Evolutionary conservation across 2,797 vertebrate species (phyloP).

Genomic region (Syngnathus acus): DNA sequence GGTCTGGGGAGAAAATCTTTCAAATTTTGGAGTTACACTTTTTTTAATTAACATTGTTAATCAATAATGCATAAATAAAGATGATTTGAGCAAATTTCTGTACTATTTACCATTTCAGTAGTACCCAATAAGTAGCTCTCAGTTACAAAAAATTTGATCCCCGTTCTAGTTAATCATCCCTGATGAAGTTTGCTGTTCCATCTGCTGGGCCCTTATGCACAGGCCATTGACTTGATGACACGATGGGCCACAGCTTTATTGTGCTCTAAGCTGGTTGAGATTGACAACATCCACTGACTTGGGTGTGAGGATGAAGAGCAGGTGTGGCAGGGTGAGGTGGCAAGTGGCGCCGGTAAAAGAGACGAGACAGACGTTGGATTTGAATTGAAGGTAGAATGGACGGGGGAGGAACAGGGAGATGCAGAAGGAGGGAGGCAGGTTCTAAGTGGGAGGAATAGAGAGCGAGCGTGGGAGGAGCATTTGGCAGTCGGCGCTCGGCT

Average conservation of each 20-base stretch:
- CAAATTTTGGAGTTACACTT: too few species aligned
- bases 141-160: not conserved
- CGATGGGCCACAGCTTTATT: conserved; percentile 7
- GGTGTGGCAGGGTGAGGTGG: not conserved
- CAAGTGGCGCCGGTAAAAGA: not conserved
- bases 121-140: not conserved
- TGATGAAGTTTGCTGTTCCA: not conserved
- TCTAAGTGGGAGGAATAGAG: conserved; percentile 4
- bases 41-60: too few species aligned
- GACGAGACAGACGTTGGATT: not conserved
- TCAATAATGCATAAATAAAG: too few species aligned
- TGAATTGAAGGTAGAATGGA: conserved; percentile 16
- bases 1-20: not conserved
- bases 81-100: not conserved
- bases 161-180: too few species aligned
- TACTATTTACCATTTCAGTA: not conserved
- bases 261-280: conserved; percentile 30
- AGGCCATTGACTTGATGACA: conserved; percentile 29
- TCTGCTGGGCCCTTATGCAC: conserved; percentile 19
- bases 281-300: conserved; percentile 10
- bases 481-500: conserved; percentile 34
- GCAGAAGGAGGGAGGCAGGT: conserved; percentile 33
- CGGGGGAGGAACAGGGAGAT: not conserved
- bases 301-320: conserved; percentile 19
- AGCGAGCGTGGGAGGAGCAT: conserved; percentile 42